Base-by-base conservation (phyloP, 2,888 invertebrate species). In the Zhuqinia jingwanae region DNA sequence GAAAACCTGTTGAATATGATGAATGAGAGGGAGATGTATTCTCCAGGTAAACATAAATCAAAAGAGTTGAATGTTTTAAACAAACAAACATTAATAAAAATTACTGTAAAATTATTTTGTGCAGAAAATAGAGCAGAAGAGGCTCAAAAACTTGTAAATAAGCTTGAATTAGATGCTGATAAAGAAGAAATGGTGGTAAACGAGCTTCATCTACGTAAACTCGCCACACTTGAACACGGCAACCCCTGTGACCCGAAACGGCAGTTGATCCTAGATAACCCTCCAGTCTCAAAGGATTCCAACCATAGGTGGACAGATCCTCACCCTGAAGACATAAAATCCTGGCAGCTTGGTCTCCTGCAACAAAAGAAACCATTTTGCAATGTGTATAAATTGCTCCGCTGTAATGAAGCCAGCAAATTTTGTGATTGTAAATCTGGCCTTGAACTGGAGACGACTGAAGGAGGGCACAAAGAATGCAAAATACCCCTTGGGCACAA, bases 131-230 rank as follows among this genome's bases (percentile, higher is more conserved):
- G 83, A 15, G 75, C 27, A 27, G 20, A 79, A 10, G 83, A 83
- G 75, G 87, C 87, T 3, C 25, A 73, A n/a, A 47, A 50, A 2
- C 83, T 87, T 22, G 47, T 84, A 0, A n/a, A 36, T 11, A 77
- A 73, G 5, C 22, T 87, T 65, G 87, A 83, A 27, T 13, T 27
- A 13, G 87, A 87, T 20, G 22, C 20, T 3, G 87, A 87, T 65
- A 73, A 83, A 6, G 87, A 87, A 30, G 87, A 84, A 70, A 84
- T 87, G 78, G 87, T 87, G 17, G 60, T 84, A 30, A 65, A 77
- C 11, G 87, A 87, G 1, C 42, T 83, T 0, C 63, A 83, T 56
- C 36, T 87, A 0, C 56, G 87, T 1, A 27, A 75, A 42, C n/a
- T 75, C 1, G 79, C 87, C 17, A n/a, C 3, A 5, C 75, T 87